Conservation (phyloP, 2,113 vertebrate genomes). For the Otis tarda region DNA sequence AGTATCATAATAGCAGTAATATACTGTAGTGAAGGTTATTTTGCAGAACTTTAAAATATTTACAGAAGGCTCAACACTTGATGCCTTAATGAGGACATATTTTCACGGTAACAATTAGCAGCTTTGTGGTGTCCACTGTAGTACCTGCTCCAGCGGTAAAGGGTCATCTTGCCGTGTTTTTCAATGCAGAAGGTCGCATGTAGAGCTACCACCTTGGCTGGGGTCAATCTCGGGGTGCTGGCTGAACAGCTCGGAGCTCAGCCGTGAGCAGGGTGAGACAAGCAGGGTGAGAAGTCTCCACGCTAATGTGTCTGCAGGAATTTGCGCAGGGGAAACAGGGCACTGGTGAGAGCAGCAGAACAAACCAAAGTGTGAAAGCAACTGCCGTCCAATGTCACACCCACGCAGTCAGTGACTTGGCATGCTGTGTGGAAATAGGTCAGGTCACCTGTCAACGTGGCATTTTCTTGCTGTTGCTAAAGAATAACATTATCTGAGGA, state of each 20-base stretch:
- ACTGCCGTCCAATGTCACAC: not conserved
- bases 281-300: not conserved
- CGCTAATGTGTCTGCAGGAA: not conserved
- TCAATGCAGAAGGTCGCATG: not conserved
- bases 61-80: constrained; percentile 1
- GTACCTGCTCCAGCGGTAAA: not conserved
- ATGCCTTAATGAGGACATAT: not conserved
- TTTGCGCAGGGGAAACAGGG: not conserved
- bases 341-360: not conserved
- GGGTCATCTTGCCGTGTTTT: not conserved
- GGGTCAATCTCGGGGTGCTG: not conserved
- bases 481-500: not conserved
- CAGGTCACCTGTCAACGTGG: not conserved
- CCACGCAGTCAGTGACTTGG: not conserved
- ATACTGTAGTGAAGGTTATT: not conserved
- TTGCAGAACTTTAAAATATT: not conserved
- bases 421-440: not conserved
- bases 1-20: not conserved
- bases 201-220: not conserved
- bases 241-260: not conserved
- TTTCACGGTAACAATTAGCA: not conserved
- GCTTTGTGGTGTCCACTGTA: not conserved
- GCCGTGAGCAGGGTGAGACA: not conserved
- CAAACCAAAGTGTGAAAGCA: not conserved
- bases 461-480: not conserved